A percentile compares a stretch with the other conserved stretches of the same genome.
phyloP scores from a whole-genome alignment of 2,888 invertebrate species.

The Brachyopa scutellaris region DNA sequence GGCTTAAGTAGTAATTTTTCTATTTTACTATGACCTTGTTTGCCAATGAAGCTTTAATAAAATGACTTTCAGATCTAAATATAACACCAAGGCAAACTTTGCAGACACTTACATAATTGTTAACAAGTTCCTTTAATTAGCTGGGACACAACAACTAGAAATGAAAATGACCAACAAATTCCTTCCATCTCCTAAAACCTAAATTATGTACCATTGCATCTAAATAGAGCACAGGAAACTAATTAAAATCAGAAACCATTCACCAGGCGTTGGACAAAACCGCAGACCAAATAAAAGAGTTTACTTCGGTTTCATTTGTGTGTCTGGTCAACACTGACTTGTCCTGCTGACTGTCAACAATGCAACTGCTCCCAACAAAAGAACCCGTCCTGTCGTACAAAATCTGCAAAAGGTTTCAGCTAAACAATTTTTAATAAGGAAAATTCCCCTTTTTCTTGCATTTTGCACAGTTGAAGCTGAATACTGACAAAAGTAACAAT shows the following conservation, averaged over 20 bases:
- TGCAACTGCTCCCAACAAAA: constrained; percentile 21
- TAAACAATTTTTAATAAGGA: constrained; percentile 31
- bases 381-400: not conserved
- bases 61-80: no score
- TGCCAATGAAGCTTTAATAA: no score
- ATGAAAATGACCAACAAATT: not conserved
- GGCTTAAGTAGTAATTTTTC: no score
- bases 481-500: no score
- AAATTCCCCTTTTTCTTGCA: no score
- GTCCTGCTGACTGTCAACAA: constrained; percentile 18
- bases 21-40: no score
- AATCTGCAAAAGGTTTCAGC: constrained; percentile 16
- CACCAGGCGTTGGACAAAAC: not conserved
- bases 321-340: constrained; percentile 24
- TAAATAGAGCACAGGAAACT: constrained; percentile 5
- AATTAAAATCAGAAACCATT: constrained; percentile 26
- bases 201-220: not conserved
- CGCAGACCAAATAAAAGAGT: no score
- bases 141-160: not conserved
- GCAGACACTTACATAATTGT: no score
- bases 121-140: no score
- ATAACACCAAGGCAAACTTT: no score
- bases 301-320: constrained; percentile 22
- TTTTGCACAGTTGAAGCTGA: no score
- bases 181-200: not conserved